A percentile compares a stretch with the other conserved stretches of the same genome.
Evolutionary conservation across 2,797 vertebrate species (phyloP).

Genomic region (Peromyscus eremicus): DNA sequence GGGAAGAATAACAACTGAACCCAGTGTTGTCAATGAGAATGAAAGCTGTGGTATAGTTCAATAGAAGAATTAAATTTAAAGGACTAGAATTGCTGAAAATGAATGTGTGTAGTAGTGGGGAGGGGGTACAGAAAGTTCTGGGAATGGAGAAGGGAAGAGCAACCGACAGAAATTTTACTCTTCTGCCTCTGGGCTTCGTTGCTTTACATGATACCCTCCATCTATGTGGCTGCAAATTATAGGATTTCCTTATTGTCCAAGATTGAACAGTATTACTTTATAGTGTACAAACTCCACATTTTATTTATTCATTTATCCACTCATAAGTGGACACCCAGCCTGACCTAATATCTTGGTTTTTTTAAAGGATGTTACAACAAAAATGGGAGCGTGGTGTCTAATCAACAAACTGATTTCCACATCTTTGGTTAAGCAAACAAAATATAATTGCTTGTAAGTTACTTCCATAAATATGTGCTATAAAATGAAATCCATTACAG

Average conservation of each 20-base stretch:
- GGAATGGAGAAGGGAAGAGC: not conserved
- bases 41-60: not conserved
- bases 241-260: not conserved
- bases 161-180: not conserved
- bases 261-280: not conserved
- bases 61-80: constrained; percentile 10
- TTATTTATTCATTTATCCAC: not conserved
- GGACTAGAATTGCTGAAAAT: not conserved
- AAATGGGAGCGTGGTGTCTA: not conserved
- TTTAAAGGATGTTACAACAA: not conserved
- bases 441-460: not conserved
- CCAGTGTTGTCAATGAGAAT: not conserved
- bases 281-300: not conserved
- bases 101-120: not conserved
- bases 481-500: constrained; percentile 28
- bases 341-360: not conserved
- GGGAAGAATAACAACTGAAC: not conserved
- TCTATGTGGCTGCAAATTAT: not conserved
- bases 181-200: not conserved
- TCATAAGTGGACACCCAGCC: not conserved
- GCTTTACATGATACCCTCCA: not conserved
- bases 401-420: not conserved
- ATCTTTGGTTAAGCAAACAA: not conserved
- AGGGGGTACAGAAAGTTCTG: not conserved
- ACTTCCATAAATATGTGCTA: not conserved